Evolutionary conservation across 1,140 invertebrate genomes (phyloP).

Genomic region (Pseudomyrmex dendroicus): DNA sequence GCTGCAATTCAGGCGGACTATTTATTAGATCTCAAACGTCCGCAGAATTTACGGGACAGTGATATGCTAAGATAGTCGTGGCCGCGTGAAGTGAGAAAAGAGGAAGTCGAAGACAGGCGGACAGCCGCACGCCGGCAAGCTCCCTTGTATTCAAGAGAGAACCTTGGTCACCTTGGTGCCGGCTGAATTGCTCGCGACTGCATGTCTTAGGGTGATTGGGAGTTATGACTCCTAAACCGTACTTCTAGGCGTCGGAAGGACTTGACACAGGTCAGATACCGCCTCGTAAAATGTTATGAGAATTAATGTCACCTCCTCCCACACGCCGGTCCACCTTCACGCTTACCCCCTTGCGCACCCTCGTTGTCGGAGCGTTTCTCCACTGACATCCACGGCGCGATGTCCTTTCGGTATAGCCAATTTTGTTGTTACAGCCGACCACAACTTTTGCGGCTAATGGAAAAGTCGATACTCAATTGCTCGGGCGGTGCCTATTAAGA

Average conservation of each 20-base stretch:
- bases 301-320: slow-evolving; percentile 81
- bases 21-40: slow-evolving; percentile 33
- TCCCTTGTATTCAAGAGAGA: slow-evolving; percentile 49
- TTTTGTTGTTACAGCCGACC: slow-evolving; percentile 80
- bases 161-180: slow-evolving; percentile 6
- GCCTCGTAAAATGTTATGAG: slow-evolving; percentile 85
- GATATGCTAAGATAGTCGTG: slow-evolving; percentile 6
- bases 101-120: slow-evolving; percentile 4
- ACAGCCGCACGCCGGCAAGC: slow-evolving; percentile 6
- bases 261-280: slow-evolving; percentile 84
- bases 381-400: slow-evolving; percentile 60
- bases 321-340: slow-evolving; percentile 54
- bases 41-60: slow-evolving; percentile 43
- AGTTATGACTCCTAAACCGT: slow-evolving; percentile 85
- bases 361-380: slow-evolving; percentile 51
- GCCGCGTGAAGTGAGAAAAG: slow-evolving; percentile 25
- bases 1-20: slow-evolving; percentile 13
- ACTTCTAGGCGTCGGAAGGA: slow-evolving; percentile 80
- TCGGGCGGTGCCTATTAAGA: slow-evolving; percentile 56
- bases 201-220: slow-evolving; percentile 84
- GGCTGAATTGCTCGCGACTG: slow-evolving; percentile 75
- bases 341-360: slow-evolving; percentile 45
- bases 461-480: slow-evolving; percentile 84
- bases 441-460: slow-evolving; percentile 82
- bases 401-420: slow-evolving; percentile 76